These are phyloP conservation scores for Hydropsyche tenuis DNA, from an alignment of 1,140 invertebrate genomes.

Conservation along the genomic window DNA sequence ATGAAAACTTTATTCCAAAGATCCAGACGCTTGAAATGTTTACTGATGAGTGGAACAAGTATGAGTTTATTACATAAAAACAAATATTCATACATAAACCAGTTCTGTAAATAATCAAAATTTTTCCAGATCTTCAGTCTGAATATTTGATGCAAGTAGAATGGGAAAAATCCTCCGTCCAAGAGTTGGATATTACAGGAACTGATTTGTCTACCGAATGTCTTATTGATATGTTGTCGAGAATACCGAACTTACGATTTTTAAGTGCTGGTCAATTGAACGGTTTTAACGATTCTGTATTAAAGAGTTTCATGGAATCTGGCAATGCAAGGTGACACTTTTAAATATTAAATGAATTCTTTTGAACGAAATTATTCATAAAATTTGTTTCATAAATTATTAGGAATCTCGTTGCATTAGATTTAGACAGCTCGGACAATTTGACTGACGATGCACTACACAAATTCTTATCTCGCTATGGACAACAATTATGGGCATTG, in stretches of 20 bases:
- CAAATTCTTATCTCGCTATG: constrained; percentile 89
- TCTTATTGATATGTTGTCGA: constrained; percentile 88
- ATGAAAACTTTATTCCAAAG: constrained; percentile 94
- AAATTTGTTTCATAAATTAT: not conserved
- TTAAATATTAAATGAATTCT: not conserved
- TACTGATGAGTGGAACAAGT: constrained; percentile 97
- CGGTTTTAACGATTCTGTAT: constrained; percentile 93
- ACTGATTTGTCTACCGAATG: constrained; percentile 95
- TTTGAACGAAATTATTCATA: not conserved
- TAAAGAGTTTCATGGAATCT: constrained; percentile 88
- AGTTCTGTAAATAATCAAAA: constrained; percentile 34
- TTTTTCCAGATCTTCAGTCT: constrained; percentile 73
- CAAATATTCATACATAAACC: not conserved
- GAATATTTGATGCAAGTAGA: constrained; percentile 94
- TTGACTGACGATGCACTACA: constrained; percentile 90
- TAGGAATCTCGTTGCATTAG: constrained; percentile 84
- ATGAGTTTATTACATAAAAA: constrained; percentile 53
- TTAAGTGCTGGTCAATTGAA: constrained; percentile 95
- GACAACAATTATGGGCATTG: constrained; percentile 85
- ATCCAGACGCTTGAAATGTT: constrained; percentile 88
- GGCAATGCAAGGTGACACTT: constrained; percentile 78
- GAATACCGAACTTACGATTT: constrained; percentile 88
- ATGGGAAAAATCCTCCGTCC: constrained; percentile 95
- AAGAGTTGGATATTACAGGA: constrained; percentile 95
- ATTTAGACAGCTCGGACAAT: constrained; percentile 95